These are phyloP conservation scores for Fringilla coelebs DNA, from an alignment of 2,797 vertebrate genomes.

Conservation along the genomic window DNA sequence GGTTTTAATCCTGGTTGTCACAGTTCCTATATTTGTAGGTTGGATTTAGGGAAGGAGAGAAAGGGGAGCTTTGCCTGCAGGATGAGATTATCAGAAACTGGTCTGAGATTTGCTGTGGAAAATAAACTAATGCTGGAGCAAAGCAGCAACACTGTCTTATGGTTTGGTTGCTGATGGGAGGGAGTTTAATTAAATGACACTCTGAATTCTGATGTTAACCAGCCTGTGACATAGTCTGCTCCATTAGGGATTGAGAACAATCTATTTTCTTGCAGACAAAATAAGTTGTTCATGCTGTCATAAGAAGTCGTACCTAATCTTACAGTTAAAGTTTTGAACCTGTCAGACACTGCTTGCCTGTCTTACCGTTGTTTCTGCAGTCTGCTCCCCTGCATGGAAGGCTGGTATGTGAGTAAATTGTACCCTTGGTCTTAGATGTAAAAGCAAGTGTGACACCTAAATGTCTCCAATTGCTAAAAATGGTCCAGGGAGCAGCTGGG, in stretches of 20 bases:
- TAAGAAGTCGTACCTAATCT: neutral
- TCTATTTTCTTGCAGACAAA: neutral
- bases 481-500: neutral
- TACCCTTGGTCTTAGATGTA: neutral
- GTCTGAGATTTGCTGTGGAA: slow-evolving; percentile 5
- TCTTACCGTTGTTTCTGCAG: neutral
- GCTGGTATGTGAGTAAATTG: neutral
- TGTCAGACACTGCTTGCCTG: neutral
- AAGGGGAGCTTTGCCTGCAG: slow-evolving; percentile 3
- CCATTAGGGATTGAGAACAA: neutral
- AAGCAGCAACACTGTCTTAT: neutral
- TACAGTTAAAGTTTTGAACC: neutral
- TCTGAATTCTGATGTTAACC: neutral
- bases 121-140: neutral
- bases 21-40: neutral
- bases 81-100: slow-evolving; percentile 22
- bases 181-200: neutral
- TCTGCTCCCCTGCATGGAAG: neutral
- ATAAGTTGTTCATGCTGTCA: neutral
- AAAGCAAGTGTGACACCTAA: neutral
- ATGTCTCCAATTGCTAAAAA: neutral
- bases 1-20: slow-evolving; percentile 30
- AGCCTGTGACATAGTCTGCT: neutral
- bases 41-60: slow-evolving; percentile 15
- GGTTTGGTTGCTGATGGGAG: neutral